A percentile compares a stretch with the other conserved stretches of the same genome.
Evolutionary conservation across 2,113 vertebrate species (phyloP).

Genomic region (Balaeniceps rex): DNA sequence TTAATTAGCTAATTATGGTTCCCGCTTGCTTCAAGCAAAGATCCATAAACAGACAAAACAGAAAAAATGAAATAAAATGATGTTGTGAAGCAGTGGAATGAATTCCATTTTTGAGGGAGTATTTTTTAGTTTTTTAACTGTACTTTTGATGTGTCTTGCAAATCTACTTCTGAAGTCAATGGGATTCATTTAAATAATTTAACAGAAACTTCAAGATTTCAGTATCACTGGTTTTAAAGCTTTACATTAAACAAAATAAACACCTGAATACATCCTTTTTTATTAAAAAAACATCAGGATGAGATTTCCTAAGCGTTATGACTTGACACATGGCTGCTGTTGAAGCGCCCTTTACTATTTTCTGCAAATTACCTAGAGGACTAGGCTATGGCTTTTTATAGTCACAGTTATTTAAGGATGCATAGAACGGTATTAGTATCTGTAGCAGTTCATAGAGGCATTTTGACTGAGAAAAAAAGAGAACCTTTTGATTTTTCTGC

Average conservation of each 20-base stretch:
- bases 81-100: not conserved
- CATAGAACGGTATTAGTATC: not conserved
- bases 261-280: not conserved
- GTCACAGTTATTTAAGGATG: not conserved
- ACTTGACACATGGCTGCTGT: not conserved
- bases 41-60: not conserved
- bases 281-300: not conserved
- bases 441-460: not conserved
- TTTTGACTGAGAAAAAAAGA: not conserved
- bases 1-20: slow-evolving; percentile 11
- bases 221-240: not conserved
- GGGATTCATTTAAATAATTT: not conserved
- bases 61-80: not conserved
- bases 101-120: not conserved
- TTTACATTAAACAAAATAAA: not conserved
- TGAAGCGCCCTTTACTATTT: not conserved
- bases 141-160: not conserved
- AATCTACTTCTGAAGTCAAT: not conserved
- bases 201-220: not conserved
- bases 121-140: not conserved
- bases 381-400: not conserved
- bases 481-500: not conserved
- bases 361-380: not conserved
- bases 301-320: not conserved
- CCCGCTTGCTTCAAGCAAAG: not conserved